phyloP scores from a whole-genome alignment of 2,113 vertebrate genomes.

The Uropsilus gracilis region DNA sequence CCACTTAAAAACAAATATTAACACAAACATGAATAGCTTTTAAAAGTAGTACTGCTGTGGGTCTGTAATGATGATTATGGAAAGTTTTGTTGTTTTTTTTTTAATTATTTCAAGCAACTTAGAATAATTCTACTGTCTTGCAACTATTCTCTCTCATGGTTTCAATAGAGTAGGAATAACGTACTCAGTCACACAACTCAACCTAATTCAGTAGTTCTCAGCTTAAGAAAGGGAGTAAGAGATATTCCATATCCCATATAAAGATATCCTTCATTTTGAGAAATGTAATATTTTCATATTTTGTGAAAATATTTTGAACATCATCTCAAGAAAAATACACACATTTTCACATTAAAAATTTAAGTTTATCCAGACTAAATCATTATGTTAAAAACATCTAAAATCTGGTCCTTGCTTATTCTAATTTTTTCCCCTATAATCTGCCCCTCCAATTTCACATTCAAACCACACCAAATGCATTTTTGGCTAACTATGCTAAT shows the following conservation, averaged over 20 bases:
- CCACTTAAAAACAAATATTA: not conserved
- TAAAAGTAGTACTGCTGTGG: not conserved
- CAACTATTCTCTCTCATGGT: not conserved
- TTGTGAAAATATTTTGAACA: not conserved
- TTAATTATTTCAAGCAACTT: not conserved
- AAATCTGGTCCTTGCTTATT: not conserved
- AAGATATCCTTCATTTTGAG: not conserved
- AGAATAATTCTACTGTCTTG: not conserved
- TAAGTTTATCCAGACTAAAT: not conserved
- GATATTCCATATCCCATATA: not conserved
- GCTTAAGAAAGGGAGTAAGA: not conserved
- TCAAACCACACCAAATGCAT: not conserved
- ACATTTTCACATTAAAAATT: not conserved
- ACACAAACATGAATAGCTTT: not conserved
- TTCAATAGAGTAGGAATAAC: not conserved
- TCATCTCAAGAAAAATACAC: constrained; percentile 18
- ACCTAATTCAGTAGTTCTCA: not conserved
- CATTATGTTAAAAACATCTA: not conserved
- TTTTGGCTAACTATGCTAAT: not conserved
- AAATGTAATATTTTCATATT: not conserved
- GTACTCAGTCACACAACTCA: not conserved
- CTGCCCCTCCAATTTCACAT: not conserved
- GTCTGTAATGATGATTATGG: not conserved
- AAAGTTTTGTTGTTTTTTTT: not conserved
- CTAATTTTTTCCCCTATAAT: not conserved